A percentile compares a stretch with the other conserved stretches of the same genome.
These are phyloP conservation scores for Bovichtus variegatus DNA, from an alignment of 2,797 vertebrate species.

Conservation along the genomic window DNA sequence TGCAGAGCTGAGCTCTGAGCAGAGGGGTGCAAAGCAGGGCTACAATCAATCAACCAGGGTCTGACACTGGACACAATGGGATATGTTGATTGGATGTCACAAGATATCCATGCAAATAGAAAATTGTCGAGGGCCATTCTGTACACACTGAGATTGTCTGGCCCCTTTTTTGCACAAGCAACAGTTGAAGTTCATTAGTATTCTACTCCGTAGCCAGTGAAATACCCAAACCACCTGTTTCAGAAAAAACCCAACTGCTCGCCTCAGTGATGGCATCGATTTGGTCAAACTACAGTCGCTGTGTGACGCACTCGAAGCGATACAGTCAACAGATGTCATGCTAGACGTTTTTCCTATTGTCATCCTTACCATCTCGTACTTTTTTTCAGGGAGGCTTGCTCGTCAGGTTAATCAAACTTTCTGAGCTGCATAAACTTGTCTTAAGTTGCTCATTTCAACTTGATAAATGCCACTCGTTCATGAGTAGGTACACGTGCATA, in stretches of 20 bases:
- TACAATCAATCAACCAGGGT: conserved; percentile 77
- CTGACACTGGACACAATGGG: conserved; percentile 83
- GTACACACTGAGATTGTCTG: conserved; percentile 34
- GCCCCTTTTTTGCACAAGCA: conserved; percentile 26
- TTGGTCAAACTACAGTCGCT: background rate
- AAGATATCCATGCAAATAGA: conserved; percentile 59
- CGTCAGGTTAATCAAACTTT: conserved; percentile 3
- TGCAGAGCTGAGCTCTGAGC: conserved; percentile 70
- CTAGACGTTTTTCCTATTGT: background rate
- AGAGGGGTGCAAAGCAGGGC: conserved; percentile 63
- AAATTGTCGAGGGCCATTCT: conserved; percentile 33
- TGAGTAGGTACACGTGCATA: background rate
- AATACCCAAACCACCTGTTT: conserved; percentile 45
- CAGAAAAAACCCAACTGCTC: conserved; percentile 17
- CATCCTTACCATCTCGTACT: background rate
- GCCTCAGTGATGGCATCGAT: conserved; percentile 6
- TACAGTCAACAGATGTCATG: background rate
- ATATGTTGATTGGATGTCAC: conserved; percentile 72
- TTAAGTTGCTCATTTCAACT: conserved; percentile 20
- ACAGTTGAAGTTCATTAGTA: conserved; percentile 46
- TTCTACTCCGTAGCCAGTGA: conserved; percentile 21
- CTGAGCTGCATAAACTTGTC: conserved; percentile 6
- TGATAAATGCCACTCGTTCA: conserved; percentile 19
- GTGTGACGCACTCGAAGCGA: background rate
- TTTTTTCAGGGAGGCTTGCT: background rate